phyloP scores from a whole-genome alignment of 2,888 invertebrate species.

The Aplocera efformata region DNA sequence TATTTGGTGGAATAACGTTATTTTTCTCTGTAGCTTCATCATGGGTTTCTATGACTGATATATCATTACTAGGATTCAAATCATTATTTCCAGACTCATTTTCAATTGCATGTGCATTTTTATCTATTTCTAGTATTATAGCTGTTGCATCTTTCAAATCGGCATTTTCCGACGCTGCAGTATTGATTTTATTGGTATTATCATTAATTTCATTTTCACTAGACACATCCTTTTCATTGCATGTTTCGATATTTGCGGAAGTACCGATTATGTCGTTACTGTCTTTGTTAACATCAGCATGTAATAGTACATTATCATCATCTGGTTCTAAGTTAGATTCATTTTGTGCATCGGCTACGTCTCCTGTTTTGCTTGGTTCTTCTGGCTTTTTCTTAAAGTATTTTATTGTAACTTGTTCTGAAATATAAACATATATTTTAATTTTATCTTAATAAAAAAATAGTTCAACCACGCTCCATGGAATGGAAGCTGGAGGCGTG shows the following conservation, averaged over 20 bases:
- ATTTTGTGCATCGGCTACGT: not conserved
- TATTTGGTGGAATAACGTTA: not conserved
- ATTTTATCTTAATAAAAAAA: not conserved
- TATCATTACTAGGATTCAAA: too few species aligned
- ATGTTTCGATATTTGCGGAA: not conserved
- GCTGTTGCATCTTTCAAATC: not conserved
- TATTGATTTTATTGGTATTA: not conserved
- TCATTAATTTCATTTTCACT: constrained; percentile 1
- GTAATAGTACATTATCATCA: not conserved
- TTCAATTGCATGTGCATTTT: too few species aligned
- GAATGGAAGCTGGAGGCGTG: not conserved
- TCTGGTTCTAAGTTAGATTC: constrained; percentile 2
- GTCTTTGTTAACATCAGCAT: not conserved
- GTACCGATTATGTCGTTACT: too few species aligned
- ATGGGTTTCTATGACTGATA: not conserved
- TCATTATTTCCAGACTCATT: too few species aligned
- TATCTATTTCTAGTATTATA: not conserved
- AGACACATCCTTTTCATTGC: not conserved
- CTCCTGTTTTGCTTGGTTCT: constrained; percentile 1
- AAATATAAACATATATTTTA: constrained; percentile 3
- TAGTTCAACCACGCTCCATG: too few species aligned
- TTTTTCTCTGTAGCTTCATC: not conserved
- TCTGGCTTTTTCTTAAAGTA: constrained; percentile 21
- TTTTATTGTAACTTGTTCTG: constrained; percentile 29
- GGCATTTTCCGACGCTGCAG: not conserved